Evolutionary conservation across 2,888 invertebrate species (phyloP), one percentile per base, ranked within the genome.

Genomic region (Scaptomyza polygonia): DNA sequence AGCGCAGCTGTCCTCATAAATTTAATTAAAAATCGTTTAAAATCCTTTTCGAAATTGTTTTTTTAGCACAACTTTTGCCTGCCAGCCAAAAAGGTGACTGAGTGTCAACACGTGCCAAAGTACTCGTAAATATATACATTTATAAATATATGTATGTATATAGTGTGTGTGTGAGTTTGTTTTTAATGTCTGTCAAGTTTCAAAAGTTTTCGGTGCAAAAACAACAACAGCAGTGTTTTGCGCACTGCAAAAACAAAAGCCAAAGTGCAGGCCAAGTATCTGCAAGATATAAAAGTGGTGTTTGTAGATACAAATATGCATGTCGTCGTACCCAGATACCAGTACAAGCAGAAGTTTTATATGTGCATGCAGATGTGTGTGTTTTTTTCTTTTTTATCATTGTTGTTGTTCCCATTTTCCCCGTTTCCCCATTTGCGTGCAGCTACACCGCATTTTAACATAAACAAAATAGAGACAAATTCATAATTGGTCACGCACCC

Each of bases 21-120:
- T 82, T 82, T 86, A 82, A 82, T 82, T 82, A 82, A 82, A 84
- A 86, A 72, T 72, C 87, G 73, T 76, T 82, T 86, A 81, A 82
- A 86, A 86, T 84, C 79, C 85, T 78, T 81, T 71, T 51, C 8
- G 52, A 72, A 68, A 63, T 66, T 77, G 70, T 63, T 75, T 63
- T 63, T 75, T 53, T 34, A 66, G 56, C 63, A 63, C 47, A 68
- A 72, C 49, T 76, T 77, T 57, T 43, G 27, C 53, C 55, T 59
- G 58, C 39, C 40, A 47, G 55, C 47, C 40, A 34, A 56, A 56
- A 58, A 76, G 81, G 72, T 84, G 87, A 84, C 72, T 67, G 70
- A 76, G 82, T 81, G 82, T 81, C 85, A 86, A 81, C 82, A 82
- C 82, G 87, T 86, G 76, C 87, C 85, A 72, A 62, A 76, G 75